phyloP scores from a whole-genome alignment of 2,113 vertebrate genomes.

The Rhizomys pruinosus region DNA sequence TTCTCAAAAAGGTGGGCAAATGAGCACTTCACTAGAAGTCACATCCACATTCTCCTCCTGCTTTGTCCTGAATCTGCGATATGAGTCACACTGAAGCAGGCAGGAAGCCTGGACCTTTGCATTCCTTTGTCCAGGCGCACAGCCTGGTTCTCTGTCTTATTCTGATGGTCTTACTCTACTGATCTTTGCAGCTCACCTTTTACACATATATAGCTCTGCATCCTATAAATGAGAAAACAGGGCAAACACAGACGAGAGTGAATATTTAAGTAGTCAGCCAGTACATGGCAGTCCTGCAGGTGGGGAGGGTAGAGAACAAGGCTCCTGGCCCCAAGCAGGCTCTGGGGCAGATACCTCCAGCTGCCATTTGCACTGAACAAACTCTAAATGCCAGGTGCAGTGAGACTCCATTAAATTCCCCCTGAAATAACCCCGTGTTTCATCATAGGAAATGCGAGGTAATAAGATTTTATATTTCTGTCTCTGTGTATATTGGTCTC shows the following conservation, averaged over 20 bases:
- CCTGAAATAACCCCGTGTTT: background rate
- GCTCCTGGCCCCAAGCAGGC: accelerated
- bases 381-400: too few species aligned
- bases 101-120: accelerated
- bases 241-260: background rate
- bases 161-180: too few species aligned
- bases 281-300: background rate
- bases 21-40: accelerated
- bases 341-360: too few species aligned
- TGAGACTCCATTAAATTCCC: accelerated
- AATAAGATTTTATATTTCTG: background rate
- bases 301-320: background rate
- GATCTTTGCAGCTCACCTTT: background rate
- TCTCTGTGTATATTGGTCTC: background rate
- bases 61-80: accelerated
- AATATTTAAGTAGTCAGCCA: too few species aligned
- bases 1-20: accelerated
- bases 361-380: accelerated
- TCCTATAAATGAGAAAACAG: background rate
- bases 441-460: background rate
- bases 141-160: accelerated
- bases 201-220: background rate
- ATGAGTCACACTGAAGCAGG: background rate
- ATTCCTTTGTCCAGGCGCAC: accelerated
- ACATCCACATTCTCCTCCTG: background rate